Conservation (phyloP, 37 sponge, comb jelly and placozoan species). For the Aphrocallistes beatrix region DNA sequence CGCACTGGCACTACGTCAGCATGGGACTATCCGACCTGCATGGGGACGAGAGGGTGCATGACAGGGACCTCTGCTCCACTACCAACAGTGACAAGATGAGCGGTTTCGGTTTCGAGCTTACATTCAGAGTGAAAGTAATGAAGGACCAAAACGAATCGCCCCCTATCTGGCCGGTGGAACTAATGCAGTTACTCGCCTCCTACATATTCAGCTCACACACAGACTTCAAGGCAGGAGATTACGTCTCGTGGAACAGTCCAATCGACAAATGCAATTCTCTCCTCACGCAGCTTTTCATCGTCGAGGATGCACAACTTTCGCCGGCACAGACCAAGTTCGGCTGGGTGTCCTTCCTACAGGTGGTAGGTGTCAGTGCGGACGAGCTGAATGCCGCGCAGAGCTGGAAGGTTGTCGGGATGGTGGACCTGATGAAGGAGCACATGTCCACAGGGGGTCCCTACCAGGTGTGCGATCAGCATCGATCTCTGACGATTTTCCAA, state of each 20-base stretch:
- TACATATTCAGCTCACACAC: constrained; percentile 37
- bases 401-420: constrained; percentile 51
- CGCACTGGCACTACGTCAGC: constrained; percentile 73
- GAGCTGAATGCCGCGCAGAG: constrained; percentile 52
- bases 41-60: constrained; percentile 61
- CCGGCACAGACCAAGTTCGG: constrained; percentile 32
- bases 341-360: constrained; percentile 36
- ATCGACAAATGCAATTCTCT: constrained; percentile 33
- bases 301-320: constrained; percentile 39
- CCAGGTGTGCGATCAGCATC: background rate
- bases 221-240: constrained; percentile 35
- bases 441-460: background rate
- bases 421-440: constrained; percentile 35
- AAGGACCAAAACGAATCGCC: constrained; percentile 18
- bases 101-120: constrained; percentile 69
- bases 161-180: constrained; percentile 64
- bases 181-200: constrained; percentile 47
- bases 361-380: constrained; percentile 39
- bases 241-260: constrained; percentile 55
- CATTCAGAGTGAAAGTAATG: constrained; percentile 43
- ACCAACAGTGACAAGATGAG: constrained; percentile 26
- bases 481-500: background rate
- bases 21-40: constrained; percentile 64
- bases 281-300: constrained; percentile 49
- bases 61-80: background rate